Conservation (phyloP, 2,113 vertebrate species). For the Chloroceryle aenea region DNA sequence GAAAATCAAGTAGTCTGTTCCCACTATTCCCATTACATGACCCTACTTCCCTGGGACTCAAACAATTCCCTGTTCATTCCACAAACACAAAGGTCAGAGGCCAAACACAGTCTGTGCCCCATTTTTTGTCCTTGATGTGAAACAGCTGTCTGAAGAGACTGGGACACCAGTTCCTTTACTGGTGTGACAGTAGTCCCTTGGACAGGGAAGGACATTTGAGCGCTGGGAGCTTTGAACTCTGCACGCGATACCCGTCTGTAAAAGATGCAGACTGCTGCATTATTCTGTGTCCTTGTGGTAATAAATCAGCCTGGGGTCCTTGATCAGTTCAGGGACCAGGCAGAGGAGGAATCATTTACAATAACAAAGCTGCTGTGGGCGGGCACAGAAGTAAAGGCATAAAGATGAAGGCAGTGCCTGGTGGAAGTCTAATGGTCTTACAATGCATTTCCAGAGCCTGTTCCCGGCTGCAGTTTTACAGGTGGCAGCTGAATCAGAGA, state of each 20-base stretch:
- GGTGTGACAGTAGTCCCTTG: background rate
- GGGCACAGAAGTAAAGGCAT: background rate
- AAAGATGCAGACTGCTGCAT: background rate
- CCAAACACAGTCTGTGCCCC: background rate
- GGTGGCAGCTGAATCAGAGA: conserved; percentile 18
- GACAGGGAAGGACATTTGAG: background rate
- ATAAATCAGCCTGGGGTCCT: background rate
- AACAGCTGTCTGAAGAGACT: background rate
- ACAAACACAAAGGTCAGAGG: background rate
- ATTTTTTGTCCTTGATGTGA: background rate
- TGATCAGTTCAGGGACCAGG: background rate
- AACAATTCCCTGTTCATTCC: too few relatives aligned
- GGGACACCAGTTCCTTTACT: background rate
- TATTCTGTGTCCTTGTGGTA: background rate
- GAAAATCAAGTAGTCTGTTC: too few relatives aligned
- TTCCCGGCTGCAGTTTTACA: background rate
- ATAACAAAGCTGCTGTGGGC: background rate
- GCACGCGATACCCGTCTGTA: background rate
- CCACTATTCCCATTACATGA: too few relatives aligned
- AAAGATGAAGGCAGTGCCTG: background rate
- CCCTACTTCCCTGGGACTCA: too few relatives aligned
- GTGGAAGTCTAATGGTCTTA: background rate
- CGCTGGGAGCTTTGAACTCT: background rate
- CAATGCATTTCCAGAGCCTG: background rate
- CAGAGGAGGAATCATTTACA: background rate